Conservation (phyloP, 2,888 invertebrate genomes). For the Anodontia alba region DNA sequence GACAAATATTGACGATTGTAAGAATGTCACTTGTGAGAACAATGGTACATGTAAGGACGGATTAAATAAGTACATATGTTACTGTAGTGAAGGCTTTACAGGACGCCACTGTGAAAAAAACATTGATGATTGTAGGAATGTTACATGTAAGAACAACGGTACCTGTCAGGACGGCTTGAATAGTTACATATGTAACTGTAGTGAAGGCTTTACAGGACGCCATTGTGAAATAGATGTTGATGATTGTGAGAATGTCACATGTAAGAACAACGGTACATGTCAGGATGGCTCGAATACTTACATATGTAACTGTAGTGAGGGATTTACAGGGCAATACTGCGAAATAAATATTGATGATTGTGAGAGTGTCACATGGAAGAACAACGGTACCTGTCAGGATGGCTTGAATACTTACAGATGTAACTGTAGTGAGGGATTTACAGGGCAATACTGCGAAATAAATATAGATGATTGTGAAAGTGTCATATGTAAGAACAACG, state of each 20-base stretch:
- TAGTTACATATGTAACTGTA: slow-evolving; percentile 34
- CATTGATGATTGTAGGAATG: slow-evolving; percentile 18
- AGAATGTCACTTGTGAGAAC: background rate
- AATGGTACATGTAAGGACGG: background rate
- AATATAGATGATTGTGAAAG: background rate
- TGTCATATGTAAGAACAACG: background rate
- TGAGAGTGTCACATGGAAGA: slow-evolving; percentile 38
- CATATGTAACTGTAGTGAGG: background rate
- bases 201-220: slow-evolving; percentile 40
- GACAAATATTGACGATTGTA: background rate
- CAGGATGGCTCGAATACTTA: background rate
- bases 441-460: slow-evolving; percentile 23
- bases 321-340: slow-evolving; percentile 13
- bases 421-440: slow-evolving; percentile 34
- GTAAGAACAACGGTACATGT: background rate
- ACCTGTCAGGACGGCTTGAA: slow-evolving; percentile 28
- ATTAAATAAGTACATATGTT: background rate
- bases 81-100: background rate
- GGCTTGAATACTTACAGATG: slow-evolving; percentile 36
- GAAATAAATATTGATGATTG: slow-evolving; percentile 42
- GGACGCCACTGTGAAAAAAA: slow-evolving; percentile 21
- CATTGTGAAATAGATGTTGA: slow-evolving; percentile 32
- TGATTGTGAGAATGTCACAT: background rate
- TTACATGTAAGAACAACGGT: slow-evolving; percentile 43
- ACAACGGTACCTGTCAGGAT: slow-evolving; percentile 37